phyloP scores from a whole-genome alignment of 1,140 invertebrate species.

The Drosophila subpulchrella region DNA sequence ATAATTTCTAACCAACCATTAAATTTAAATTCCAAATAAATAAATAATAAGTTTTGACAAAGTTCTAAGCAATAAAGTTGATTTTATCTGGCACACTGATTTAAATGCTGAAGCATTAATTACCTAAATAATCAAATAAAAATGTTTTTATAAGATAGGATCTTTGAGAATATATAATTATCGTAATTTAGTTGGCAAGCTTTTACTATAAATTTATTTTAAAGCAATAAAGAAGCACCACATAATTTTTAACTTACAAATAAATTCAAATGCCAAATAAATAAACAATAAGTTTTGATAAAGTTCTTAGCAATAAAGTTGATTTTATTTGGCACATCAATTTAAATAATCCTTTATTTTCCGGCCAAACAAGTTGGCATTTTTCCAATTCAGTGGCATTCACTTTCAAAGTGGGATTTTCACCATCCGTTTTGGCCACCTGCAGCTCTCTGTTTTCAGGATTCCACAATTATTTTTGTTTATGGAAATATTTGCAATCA shows the following conservation, averaged over 20 bases:
- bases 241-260: neutral
- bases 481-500: slow-evolving; percentile 29
- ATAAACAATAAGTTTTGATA: neutral
- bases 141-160: neutral
- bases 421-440: neutral
- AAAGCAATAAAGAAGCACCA: neutral
- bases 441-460: no score
- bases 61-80: neutral
- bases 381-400: slow-evolving; percentile 3
- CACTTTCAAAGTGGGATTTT: neutral
- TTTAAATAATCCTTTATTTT: slow-evolving; percentile 3
- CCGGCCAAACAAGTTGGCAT: neutral
- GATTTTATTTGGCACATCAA: neutral
- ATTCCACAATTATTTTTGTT: slow-evolving; percentile 19
- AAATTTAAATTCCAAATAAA: neutral
- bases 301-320: neutral
- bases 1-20: neutral
- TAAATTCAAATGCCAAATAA: neutral
- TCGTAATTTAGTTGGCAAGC: no score
- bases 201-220: neutral
- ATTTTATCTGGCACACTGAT: neutral
- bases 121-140: neutral
- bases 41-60: neutral
- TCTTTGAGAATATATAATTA: no score
- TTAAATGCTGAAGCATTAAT: neutral